Percentiles rank a stretch among this genome's conserved stretches.
These are phyloP conservation scores for Microplitis demolitor DNA, from an alignment of 1,140 invertebrate genomes.

Conservation along the genomic window DNA sequence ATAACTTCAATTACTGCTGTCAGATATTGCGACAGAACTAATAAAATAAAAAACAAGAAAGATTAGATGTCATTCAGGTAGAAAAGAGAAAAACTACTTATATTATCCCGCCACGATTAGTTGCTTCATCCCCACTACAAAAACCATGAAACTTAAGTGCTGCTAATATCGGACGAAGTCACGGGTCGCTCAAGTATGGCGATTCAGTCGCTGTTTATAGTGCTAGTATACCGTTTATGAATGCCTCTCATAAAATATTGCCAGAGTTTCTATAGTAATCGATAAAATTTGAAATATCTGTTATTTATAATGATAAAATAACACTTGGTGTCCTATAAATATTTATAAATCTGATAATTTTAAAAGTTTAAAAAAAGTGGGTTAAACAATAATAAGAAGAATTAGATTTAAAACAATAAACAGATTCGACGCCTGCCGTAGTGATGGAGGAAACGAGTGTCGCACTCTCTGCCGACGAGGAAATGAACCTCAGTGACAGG, in stretches of 20 bases:
- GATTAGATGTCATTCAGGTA: not conserved
- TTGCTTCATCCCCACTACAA: slow-evolving; percentile 2
- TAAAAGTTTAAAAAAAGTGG: slow-evolving; percentile 36
- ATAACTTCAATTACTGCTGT: too few relatives aligned
- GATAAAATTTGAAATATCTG: slow-evolving; percentile 48
- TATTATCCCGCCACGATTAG: slow-evolving; percentile 18
- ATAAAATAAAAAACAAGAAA: too few relatives aligned
- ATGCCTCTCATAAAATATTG: slow-evolving; percentile 7
- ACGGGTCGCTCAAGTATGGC: slow-evolving; percentile 57
- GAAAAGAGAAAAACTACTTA: slow-evolving; percentile 21
- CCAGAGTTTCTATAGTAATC: slow-evolving; percentile 35
- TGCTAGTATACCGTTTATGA: slow-evolving; percentile 44
- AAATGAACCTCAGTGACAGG: slow-evolving; percentile 15
- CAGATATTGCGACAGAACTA: too few relatives aligned
- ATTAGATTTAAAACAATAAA: slow-evolving; percentile 42
- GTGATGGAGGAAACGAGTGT: slow-evolving; percentile 32
- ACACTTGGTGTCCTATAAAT: slow-evolving; percentile 47
- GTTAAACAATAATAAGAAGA: slow-evolving; percentile 31
- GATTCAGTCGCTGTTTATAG: slow-evolving; percentile 55
- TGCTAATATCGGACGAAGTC: slow-evolving; percentile 42
- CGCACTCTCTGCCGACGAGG: slow-evolving; percentile 23
- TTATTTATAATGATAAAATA: slow-evolving; percentile 39
- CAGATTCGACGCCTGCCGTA: slow-evolving; percentile 48
- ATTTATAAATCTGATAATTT: slow-evolving; percentile 47
- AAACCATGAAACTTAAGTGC: slow-evolving; percentile 9